phyloP scores from a whole-genome alignment of 2,797 vertebrate species.

The Acestrorhynchus altus region DNA sequence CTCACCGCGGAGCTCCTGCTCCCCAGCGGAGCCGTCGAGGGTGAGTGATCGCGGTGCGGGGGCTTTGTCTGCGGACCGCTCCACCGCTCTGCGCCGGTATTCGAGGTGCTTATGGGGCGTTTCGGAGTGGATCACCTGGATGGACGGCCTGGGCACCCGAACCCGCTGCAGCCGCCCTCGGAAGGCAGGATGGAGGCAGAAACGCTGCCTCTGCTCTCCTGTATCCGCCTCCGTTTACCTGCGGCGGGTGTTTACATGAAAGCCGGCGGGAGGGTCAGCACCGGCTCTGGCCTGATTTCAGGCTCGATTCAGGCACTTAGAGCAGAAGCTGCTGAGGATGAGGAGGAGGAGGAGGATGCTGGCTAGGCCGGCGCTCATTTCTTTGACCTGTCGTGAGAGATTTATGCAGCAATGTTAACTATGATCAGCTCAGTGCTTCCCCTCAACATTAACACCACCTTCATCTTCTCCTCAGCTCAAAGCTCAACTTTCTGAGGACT shows the following conservation, averaged over 20 bases:
- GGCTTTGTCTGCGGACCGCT: too few species aligned
- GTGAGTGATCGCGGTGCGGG: conserved; percentile 64
- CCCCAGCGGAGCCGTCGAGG: conserved; percentile 71
- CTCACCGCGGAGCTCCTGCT: conserved; percentile 71
- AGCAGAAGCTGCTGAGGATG: background rate
- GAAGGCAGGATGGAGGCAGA: too few species aligned
- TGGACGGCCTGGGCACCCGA: background rate
- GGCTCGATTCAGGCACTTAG: background rate
- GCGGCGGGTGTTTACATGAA: conserved; percentile 28
- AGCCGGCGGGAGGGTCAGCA: too few species aligned
- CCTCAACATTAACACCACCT: too few species aligned
- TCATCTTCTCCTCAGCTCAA: too few species aligned
- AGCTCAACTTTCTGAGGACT: too few species aligned
- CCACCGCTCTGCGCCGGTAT: too few species aligned
- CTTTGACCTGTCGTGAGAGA: background rate
- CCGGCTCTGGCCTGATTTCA: background rate
- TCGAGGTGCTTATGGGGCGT: too few species aligned
- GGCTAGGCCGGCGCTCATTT: background rate
- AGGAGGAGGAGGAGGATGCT: background rate
- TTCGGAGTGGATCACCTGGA: background rate
- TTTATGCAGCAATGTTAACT: too few species aligned
- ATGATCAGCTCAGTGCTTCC: too few species aligned
- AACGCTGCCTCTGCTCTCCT: background rate
- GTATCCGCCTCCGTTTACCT: conserved; percentile 15
- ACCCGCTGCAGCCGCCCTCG: too few species aligned